These are phyloP conservation scores for Brachyptera putata DNA, from an alignment of 2,888 invertebrate genomes.

Conservation along the genomic window DNA sequence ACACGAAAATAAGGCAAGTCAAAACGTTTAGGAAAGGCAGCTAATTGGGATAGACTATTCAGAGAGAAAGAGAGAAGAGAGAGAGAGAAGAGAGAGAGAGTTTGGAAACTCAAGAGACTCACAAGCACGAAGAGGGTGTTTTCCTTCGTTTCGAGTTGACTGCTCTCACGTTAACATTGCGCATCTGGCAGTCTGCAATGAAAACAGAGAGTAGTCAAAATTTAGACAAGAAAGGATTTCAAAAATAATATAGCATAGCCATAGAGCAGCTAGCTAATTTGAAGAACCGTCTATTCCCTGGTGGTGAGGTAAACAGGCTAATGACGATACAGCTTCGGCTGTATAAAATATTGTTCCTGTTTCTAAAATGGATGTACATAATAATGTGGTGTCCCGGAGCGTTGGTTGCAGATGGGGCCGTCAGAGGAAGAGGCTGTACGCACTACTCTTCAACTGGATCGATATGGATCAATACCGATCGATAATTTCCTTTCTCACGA, in stretches of 20 bases:
- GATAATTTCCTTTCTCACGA: background rate
- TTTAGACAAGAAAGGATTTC: slow-evolving; percentile 34
- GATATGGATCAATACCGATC: background rate
- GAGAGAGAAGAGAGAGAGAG: slow-evolving; percentile 37
- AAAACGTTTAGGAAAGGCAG: slow-evolving; percentile 12
- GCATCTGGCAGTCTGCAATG: slow-evolving; percentile 73
- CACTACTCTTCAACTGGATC: background rate
- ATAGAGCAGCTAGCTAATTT: slow-evolving; percentile 18
- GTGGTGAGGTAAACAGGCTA: too few relatives aligned
- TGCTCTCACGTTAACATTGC: slow-evolving; percentile 70
- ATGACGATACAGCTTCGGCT: too few relatives aligned
- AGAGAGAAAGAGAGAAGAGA: slow-evolving; percentile 26
- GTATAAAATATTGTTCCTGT: too few relatives aligned
- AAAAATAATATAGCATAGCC: slow-evolving; percentile 18
- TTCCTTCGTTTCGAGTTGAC: slow-evolving; percentile 64
- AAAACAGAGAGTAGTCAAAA: slow-evolving; percentile 58
- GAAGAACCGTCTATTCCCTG: too few relatives aligned
- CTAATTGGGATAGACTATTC: background rate
- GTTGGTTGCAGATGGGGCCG: too few relatives aligned
- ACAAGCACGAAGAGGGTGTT: slow-evolving; percentile 63
- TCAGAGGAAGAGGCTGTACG: too few relatives aligned
- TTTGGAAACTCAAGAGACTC: slow-evolving; percentile 47
- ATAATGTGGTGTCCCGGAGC: too few relatives aligned
- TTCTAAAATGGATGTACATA: too few relatives aligned
- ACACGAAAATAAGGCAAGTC: slow-evolving; percentile 35